phyloP scores from a whole-genome alignment of 2,113 vertebrate species.

The Xiphorhynchus elegans region DNA sequence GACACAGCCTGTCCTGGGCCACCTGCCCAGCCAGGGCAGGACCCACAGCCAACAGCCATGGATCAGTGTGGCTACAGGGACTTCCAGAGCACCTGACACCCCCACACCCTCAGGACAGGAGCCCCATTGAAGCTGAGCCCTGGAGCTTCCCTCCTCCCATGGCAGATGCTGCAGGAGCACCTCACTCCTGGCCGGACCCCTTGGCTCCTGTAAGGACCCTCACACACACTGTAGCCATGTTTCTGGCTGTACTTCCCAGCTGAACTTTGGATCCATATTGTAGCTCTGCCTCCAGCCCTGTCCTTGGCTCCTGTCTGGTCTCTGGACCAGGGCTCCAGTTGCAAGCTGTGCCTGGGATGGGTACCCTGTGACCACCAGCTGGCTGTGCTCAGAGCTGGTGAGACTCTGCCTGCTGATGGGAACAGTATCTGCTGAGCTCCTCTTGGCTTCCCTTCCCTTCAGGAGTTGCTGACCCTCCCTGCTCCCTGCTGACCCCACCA shows the following conservation, averaged over 20 bases:
- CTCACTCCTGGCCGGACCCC: not conserved
- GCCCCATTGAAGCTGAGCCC: not conserved
- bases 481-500: not conserved
- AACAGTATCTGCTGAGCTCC: not conserved
- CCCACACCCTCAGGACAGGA: not conserved
- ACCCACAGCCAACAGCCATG: not conserved
- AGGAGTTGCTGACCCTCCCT: not conserved
- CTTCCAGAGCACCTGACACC: not conserved
- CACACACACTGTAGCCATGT: rapidly evolving
- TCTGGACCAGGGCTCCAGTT: not conserved
- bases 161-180: not conserved
- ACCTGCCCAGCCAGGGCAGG: not conserved
- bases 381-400: not conserved
- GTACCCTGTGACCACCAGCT: not conserved
- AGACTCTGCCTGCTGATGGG: not conserved
- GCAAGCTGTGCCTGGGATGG: not conserved
- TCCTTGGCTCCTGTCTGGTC: not conserved
- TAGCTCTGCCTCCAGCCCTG: not conserved
- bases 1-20: not conserved
- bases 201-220: not conserved
- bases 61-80: not conserved
- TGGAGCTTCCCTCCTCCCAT: rapidly evolving
- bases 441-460: not conserved
- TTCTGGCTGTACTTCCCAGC: not conserved
- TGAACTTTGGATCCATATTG: too few species aligned